Percentiles rank a stretch among this genome's conserved stretches.
phyloP scores from a whole-genome alignment of 2,113 vertebrate genomes.

The Poeciliopsis occidentalis region DNA sequence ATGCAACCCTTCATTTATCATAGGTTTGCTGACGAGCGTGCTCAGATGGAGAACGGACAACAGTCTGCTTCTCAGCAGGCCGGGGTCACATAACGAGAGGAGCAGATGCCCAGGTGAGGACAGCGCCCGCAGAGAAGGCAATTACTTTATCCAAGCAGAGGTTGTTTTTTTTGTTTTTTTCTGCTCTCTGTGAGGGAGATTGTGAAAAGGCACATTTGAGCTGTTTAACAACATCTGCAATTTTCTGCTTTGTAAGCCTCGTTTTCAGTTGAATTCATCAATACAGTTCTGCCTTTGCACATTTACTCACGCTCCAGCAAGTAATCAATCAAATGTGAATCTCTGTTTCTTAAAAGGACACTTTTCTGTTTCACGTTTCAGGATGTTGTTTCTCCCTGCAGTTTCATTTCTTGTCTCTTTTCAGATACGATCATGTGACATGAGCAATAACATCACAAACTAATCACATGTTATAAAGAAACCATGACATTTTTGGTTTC shows the following conservation, averaged over 20 bases:
- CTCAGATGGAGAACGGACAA: slow-evolving; percentile 6
- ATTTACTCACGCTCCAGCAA: slow-evolving; percentile 44
- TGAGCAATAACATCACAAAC: slow-evolving; percentile 8
- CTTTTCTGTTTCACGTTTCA: slow-evolving; percentile 40
- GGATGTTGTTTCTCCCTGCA: slow-evolving; percentile 25
- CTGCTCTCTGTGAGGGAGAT: slow-evolving; percentile 11
- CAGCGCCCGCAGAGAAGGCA: slow-evolving; percentile 26
- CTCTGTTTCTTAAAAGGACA: slow-evolving; percentile 45
- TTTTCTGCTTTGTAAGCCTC: slow-evolving; percentile 16
- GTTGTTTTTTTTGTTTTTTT: slow-evolving; percentile 5
- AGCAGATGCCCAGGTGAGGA: slow-evolving; percentile 60
- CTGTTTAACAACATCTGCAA: slow-evolving; percentile 55
- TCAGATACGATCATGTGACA: slow-evolving; percentile 18
- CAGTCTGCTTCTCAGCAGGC: slow-evolving; percentile 46
- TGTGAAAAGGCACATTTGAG: slow-evolving; percentile 42
- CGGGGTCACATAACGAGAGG: slow-evolving; percentile 19
- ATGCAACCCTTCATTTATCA: slow-evolving; percentile 14
- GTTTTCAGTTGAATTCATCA: slow-evolving; percentile 29
- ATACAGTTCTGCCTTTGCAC: slow-evolving; percentile 36
- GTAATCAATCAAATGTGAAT: slow-evolving; percentile 47
- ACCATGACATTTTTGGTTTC: slow-evolving; percentile 23
- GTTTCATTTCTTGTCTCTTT: slow-evolving; percentile 16
- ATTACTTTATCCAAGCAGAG: slow-evolving; percentile 39
- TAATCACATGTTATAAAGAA: background rate
- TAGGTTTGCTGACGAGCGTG: background rate